Conservation (phyloP, 2,888 invertebrate genomes). For the Tigriopus californicus region DNA sequence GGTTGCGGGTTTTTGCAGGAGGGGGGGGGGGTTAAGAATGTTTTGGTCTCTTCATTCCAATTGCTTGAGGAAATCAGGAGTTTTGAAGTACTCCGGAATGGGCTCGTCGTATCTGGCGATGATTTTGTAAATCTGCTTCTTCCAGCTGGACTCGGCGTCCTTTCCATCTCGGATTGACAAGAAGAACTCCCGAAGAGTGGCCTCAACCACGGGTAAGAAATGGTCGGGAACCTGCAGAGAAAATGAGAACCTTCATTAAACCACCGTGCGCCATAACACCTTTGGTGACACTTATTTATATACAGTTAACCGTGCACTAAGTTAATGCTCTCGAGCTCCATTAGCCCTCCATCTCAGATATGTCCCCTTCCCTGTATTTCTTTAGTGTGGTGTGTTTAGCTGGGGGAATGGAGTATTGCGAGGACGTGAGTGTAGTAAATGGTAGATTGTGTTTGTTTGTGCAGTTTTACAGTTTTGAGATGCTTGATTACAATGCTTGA, state of each 20-base stretch:
- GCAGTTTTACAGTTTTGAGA: too few relatives aligned
- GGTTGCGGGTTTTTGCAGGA: background rate
- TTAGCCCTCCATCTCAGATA: too few relatives aligned
- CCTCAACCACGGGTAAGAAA: conserved; percentile 91
- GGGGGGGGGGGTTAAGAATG: background rate
- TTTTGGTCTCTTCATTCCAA: conserved; percentile 39
- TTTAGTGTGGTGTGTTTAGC: too few relatives aligned
- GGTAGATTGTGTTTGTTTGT: too few relatives aligned
- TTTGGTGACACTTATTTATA: too few relatives aligned
- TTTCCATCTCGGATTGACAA: conserved; percentile 89
- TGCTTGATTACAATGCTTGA: too few relatives aligned
- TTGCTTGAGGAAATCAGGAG: conserved; percentile 96
- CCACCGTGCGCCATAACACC: too few relatives aligned
- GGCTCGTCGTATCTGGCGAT: conserved; percentile 97
- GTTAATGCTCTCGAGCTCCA: too few relatives aligned
- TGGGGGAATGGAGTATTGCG: too few relatives aligned
- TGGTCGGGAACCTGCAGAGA: conserved; percentile 72
- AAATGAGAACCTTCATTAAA: conserved; percentile 15
- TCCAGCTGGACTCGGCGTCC: conserved; percentile 98
- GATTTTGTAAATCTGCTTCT: conserved; percentile 99
- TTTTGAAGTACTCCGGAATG: conserved; percentile 98
- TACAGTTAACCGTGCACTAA: too few relatives aligned
- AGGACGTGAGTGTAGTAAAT: too few relatives aligned
- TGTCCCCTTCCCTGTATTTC: too few relatives aligned
- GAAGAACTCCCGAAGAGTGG: conserved; percentile 96